Percentiles rank a stretch among this genome's conserved stretches.
phyloP scores from a whole-genome alignment of 1,140 invertebrate species.

The Anthonomus grandis region DNA sequence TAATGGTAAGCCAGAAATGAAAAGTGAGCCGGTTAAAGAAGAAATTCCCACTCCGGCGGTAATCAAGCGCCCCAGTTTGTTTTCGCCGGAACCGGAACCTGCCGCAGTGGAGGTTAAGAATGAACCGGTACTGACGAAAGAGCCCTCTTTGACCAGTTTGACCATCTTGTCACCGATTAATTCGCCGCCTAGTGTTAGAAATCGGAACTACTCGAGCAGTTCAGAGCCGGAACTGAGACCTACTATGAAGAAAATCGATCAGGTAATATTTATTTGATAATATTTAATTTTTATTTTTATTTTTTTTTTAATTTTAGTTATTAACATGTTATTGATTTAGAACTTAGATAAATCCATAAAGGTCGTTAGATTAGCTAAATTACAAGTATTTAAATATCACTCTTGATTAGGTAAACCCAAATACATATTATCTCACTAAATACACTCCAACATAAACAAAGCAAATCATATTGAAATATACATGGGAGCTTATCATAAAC shows the following conservation, averaged over 20 bases:
- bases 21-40: constrained; percentile 33
- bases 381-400: too few relatives aligned
- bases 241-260: constrained; percentile 48
- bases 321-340: too few relatives aligned
- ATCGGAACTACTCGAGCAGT: constrained; percentile 39
- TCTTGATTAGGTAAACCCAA: too few relatives aligned
- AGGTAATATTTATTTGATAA: too few relatives aligned
- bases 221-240: constrained; percentile 48
- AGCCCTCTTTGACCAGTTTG: constrained; percentile 13
- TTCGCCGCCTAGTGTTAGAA: constrained; percentile 34
- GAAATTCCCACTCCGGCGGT: constrained; percentile 34
- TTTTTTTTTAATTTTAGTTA: too few relatives aligned
- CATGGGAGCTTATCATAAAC: too few relatives aligned
- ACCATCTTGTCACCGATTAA: constrained; percentile 36
- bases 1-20: constrained; percentile 12
- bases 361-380: too few relatives aligned
- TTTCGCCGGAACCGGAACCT: constrained; percentile 52
- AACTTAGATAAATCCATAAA: too few relatives aligned
- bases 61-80: constrained; percentile 47
- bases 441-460: too few relatives aligned
- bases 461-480: too few relatives aligned
- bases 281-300: too few relatives aligned
- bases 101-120: constrained; percentile 31
- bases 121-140: constrained; percentile 23
- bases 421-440: too few relatives aligned